These are phyloP conservation scores for Crotalus horridus DNA, from an alignment of 2,113 vertebrate species.

Conservation along the genomic window DNA sequence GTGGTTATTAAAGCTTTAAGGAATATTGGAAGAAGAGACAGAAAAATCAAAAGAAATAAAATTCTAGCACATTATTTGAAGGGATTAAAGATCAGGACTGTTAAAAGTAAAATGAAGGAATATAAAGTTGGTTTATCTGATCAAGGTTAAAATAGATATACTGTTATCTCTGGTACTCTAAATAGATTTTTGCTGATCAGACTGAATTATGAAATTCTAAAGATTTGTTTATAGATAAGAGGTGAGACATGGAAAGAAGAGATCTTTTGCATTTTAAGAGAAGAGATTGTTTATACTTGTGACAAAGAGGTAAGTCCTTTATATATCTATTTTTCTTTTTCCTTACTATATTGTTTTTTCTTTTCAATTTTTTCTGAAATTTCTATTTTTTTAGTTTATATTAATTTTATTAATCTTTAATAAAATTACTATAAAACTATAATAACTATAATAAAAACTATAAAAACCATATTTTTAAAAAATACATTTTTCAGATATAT, in stretches of 20 bases:
- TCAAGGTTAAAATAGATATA: not conserved
- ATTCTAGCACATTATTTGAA: not conserved
- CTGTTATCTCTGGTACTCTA: not conserved
- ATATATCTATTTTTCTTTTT: not conserved
- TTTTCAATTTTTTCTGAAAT: not conserved
- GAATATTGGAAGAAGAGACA: not conserved
- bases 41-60: not conserved
- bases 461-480: too few relatives aligned
- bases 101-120: not conserved
- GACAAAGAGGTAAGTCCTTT: not conserved
- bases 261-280: not conserved
- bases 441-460: too few relatives aligned
- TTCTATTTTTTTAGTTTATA: not conserved
- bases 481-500: not conserved
- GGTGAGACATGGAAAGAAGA: not conserved
- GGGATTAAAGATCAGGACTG: not conserved
- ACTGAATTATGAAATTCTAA: not conserved
- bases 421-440: not conserved
- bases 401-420: not conserved
- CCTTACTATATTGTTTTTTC: not conserved
- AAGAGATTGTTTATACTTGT: not conserved
- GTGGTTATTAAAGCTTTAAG: not conserved
- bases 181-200: not conserved
- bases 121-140: not conserved
- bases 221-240: not conserved